Evolutionary conservation across 2,797 vertebrate species (phyloP).

Genomic region (Micrastur ruficollis): DNA sequence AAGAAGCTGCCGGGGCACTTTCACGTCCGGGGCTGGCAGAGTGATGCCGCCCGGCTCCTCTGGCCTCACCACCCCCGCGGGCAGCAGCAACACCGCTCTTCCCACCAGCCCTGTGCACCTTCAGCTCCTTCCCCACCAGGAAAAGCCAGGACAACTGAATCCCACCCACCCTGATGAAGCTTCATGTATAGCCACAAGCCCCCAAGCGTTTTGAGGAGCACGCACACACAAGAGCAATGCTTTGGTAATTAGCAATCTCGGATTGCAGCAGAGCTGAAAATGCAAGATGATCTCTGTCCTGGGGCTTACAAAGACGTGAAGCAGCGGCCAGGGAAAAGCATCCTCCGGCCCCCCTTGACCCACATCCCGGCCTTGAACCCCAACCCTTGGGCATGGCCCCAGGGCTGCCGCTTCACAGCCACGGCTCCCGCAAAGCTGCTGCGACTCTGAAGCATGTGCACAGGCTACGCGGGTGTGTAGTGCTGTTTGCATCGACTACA

Average conservation of each 20-base stretch:
- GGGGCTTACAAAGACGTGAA: rapidly evolving
- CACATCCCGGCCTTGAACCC: not conserved
- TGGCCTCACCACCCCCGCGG: rapidly evolving
- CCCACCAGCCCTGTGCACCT: not conserved
- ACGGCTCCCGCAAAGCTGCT: not conserved
- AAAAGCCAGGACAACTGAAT: rapidly evolving
- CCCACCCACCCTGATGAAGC: not conserved
- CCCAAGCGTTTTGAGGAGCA: rapidly evolving
- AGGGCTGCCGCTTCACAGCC: not conserved
- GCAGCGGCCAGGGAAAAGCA: not conserved
- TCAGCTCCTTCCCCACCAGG: not conserved
- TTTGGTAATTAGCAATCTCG: not conserved
- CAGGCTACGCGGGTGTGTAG: rapidly evolving
- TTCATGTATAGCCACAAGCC: not conserved
- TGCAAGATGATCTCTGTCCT: not conserved
- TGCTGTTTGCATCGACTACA: rapidly evolving
- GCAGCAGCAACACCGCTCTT: no score
- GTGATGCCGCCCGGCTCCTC: not conserved
- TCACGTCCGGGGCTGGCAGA: rapidly evolving
- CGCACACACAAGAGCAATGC: rapidly evolving
- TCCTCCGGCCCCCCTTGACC: no score
- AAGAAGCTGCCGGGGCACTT: not conserved
- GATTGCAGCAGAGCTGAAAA: not conserved
- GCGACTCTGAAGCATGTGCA: not conserved
- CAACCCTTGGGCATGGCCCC: not conserved